Conservation (phyloP, 2,113 vertebrate species). For the Myotis lucifugus region DNA sequence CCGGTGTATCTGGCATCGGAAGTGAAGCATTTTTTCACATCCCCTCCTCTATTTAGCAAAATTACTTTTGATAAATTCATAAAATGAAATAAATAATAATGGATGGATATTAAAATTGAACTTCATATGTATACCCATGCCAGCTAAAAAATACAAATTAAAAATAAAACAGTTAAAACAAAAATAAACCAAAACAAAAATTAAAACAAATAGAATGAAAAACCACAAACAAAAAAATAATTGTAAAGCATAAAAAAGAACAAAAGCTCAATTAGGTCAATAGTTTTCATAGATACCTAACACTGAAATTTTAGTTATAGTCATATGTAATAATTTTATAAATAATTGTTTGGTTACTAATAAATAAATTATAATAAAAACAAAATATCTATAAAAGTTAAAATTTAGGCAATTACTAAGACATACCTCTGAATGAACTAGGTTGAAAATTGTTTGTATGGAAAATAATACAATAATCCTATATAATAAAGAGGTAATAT, state of each 20-base stretch:
- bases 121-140: neutral
- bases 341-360: neutral
- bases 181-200: neutral
- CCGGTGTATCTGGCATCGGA: neutral
- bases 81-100: neutral
- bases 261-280: neutral
- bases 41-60: neutral
- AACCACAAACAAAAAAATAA: neutral
- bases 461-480: no score
- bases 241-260: neutral
- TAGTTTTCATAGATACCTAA: neutral
- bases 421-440: neutral
- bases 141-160: neutral
- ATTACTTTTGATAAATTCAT: neutral
- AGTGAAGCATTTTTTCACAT: neutral
- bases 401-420: neutral
- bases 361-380: neutral
- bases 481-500: no score
- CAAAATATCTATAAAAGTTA: neutral
- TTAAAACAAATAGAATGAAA: neutral
- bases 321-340: neutral
- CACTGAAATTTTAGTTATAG: neutral
- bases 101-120: neutral
- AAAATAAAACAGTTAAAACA: neutral
- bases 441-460: no score